Evolutionary conservation across 2,797 vertebrate genomes (phyloP), one percentile per base, ranked within the genome.

Genomic region (Bradypodion ventrale): DNA sequence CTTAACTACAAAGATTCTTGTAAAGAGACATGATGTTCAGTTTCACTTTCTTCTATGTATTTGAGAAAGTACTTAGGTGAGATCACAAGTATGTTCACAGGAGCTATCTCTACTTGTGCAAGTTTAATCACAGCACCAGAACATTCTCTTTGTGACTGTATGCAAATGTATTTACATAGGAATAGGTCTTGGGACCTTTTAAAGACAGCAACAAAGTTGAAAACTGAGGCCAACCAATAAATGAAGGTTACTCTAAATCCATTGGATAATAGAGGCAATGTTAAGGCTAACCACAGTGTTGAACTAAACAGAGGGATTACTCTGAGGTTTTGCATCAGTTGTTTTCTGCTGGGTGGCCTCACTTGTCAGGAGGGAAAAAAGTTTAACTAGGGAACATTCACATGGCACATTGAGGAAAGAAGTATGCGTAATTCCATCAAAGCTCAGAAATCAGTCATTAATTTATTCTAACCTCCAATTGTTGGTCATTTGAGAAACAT

Each of bases 401-500:
- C 97, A 97, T 97, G 95, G 95, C 97, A 96, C 97, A 95, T 96
- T 97, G 96, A 98, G 97, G 97, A 98, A 97, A 97, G 96, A 96
- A 97, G 97, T 97, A 97, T 96, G 96, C 97, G 97, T 99, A 99
- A 99, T 99, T 97, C 98, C 98, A 98, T 99, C 98, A 98, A 99
- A 99, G 98, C 97, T 96, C 94, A 97, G 97, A 98, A 98, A 98
- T 98, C 97, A 97, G 95, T 96, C 97, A 98, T 98, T 99, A 97
- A 98, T 99, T 98, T 98, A 99, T 98, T 97, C 97, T 95, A 96
- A 93, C 96, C 93, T 95, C 93, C 95, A 90, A 95, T 97, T 97
- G 97, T 98, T 97, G 96, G 96, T 97, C 94, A 97, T 97, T 97
- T 98, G 95, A 95, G 95, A 96, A 97, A 97, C 97, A 97, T 98